Conservation (phyloP, 2,113 vertebrate species). For the Pelobates fuscus region DNA sequence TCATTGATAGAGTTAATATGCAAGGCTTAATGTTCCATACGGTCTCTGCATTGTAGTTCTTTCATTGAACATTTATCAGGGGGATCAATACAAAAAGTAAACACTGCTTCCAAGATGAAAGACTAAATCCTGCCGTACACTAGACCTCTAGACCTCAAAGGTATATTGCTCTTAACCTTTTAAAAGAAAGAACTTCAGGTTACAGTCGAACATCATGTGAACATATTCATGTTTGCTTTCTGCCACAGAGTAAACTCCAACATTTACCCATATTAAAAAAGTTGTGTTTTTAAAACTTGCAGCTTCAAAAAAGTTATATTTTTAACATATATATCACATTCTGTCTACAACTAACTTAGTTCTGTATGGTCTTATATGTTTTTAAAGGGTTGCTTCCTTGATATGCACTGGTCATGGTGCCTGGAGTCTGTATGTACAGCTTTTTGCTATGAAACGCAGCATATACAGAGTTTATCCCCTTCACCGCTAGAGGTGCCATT, state of each 20-base stretch:
- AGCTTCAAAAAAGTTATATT: no score
- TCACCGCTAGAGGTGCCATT: no score
- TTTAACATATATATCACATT: no score
- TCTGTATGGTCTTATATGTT: no score
- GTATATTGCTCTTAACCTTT: conserved; percentile 24
- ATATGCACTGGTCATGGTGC: no score
- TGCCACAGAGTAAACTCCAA: conserved; percentile 2
- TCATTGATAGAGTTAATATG: conserved; percentile 4
- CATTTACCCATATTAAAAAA: no score
- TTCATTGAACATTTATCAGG: conserved; percentile 27
- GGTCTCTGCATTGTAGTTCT: conserved; percentile 16
- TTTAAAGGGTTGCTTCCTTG: no score
- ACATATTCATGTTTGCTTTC: conserved; percentile 26
- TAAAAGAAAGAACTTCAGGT: conserved; percentile 28
- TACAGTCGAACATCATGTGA: conserved; percentile 38
- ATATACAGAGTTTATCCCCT: no score
- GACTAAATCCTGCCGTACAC: conserved; percentile 34
- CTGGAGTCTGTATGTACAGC: no score
- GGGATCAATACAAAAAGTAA: conserved; percentile 47
- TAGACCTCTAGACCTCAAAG: conserved; percentile 43
- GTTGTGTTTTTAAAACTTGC: no score
- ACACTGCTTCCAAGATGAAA: conserved; percentile 42
- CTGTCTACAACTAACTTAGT: no score
- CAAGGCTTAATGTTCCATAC: conserved; percentile 5
- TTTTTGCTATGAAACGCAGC: no score